Conservation (phyloP, 2,797 vertebrate genomes). For the Poecilia picta region DNA sequence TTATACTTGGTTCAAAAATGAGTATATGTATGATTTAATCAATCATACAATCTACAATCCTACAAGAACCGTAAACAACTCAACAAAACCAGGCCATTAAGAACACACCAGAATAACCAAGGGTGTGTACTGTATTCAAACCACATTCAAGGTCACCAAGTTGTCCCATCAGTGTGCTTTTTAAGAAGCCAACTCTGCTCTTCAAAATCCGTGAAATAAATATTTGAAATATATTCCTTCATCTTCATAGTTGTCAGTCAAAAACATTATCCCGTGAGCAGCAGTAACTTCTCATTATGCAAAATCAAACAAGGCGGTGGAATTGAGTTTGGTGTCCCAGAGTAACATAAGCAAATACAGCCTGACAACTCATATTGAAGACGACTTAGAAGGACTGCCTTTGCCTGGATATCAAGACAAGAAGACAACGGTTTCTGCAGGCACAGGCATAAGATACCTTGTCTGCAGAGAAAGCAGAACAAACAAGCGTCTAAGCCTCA, state of each 20-base stretch:
- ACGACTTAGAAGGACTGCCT: constrained; percentile 66
- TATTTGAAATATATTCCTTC: constrained; percentile 51
- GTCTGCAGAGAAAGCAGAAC: constrained; percentile 59
- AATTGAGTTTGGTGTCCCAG: constrained; percentile 77
- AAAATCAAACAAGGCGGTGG: constrained; percentile 78
- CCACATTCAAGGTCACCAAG: constrained; percentile 8
- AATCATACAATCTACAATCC: not conserved
- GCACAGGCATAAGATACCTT: constrained; percentile 58
- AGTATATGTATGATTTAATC: not conserved
- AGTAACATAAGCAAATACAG: constrained; percentile 76
- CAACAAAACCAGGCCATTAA: not conserved
- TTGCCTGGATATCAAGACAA: constrained; percentile 58
- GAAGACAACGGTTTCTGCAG: constrained; percentile 53
- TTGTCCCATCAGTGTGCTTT: not conserved
- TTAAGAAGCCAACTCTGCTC: constrained; percentile 17
- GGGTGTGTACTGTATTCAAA: constrained; percentile 27
- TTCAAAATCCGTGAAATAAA: constrained; percentile 42
- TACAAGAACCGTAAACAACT: not conserved
- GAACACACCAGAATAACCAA: constrained; percentile 9
- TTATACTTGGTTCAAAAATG: not conserved
- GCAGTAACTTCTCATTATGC: constrained; percentile 73
- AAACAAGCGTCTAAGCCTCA: constrained; percentile 65
- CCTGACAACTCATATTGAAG: constrained; percentile 74
- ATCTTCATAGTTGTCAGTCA: constrained; percentile 70
- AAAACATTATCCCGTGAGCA: constrained; percentile 66